Base-by-base conservation (phyloP, 1,140 invertebrate species). In the Bactericera cockerelli region DNA sequence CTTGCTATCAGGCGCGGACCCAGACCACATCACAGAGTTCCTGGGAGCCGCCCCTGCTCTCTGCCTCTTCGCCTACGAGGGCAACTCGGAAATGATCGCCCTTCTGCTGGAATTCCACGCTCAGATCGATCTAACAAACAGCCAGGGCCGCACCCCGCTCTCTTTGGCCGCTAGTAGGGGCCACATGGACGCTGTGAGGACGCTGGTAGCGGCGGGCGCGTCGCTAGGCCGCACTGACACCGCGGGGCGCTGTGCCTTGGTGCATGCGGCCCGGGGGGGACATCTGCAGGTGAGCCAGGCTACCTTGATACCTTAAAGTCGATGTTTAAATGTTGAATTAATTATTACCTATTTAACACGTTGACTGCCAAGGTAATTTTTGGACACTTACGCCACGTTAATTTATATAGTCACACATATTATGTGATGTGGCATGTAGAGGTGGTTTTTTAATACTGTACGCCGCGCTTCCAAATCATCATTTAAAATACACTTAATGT, bases 91-190 rank as follows among this genome's bases (percentile, higher is more conserved):
- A 4, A 90, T 95, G 81, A 89, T 94, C 0, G 82, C 83, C 2
- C 71, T 96, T 3, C 72, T 98, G 13, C 72, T 99, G 4, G 89
- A 94, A 69, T 93, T 93, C 70, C 92, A 91, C 14, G 93, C 92
- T 1, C 83, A 94, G 71, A 80, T 94, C 0, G 89, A 94, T 68
- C 76, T 86, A 59, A 82, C 84, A 0, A 96, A 95, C 63, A 88
- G 86, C 64, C 89, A 93, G 70, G 89, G 89, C 4, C 84, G 83
- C 63, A 87, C 87, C 0, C 82, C 89, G 0, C 70, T 93, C 8
- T 81, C 83, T 22, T 72, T 91, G 55, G 87, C 89, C 2, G 82
- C 87, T 56, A 80, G 86, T 61, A 81, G 81, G 61, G 93, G 92
- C 11, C 89, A 95, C 66, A 55, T 61, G n/a, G 67, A 68, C 14